phyloP scores from a whole-genome alignment of 1,140 invertebrate species.

The Hermetia illucens region DNA sequence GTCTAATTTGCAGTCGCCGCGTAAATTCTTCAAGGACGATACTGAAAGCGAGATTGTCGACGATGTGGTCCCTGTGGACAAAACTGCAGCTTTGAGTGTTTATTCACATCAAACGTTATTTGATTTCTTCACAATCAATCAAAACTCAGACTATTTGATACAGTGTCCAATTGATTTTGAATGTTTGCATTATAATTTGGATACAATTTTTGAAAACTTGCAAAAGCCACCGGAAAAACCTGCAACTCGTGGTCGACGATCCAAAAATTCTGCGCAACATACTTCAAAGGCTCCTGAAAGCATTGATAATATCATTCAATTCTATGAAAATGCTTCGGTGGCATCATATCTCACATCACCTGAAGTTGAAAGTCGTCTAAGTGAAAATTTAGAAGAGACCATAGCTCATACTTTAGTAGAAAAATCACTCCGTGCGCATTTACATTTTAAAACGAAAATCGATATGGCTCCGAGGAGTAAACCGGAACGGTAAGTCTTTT shows the following conservation, averaged over 20 bases:
- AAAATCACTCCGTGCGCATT: too few species aligned
- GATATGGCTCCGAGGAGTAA: too few species aligned
- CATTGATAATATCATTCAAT: too few species aligned
- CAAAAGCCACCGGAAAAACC: background rate
- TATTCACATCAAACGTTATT: constrained; percentile 20
- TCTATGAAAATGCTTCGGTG: constrained; percentile 22
- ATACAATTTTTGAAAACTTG: constrained; percentile 12
- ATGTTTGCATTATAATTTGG: constrained; percentile 17
- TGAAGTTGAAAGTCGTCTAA: constrained; percentile 8
- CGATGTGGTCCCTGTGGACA: too few species aligned
- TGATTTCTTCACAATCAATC: constrained; percentile 20
- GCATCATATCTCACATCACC: constrained; percentile 14
- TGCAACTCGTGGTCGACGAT: constrained; percentile 4
- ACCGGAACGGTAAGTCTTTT: too few species aligned
- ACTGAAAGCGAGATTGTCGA: too few species aligned
- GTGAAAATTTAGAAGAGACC: constrained; percentile 14
- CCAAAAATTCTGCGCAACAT: constrained; percentile 22
- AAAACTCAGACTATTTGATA: constrained; percentile 17
- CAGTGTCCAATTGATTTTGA: constrained; percentile 24
- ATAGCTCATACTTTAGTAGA: constrained; percentile 22
- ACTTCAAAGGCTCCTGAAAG: too few species aligned
- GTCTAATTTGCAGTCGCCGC: too few species aligned
- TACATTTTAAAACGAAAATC: too few species aligned
- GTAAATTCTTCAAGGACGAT: too few species aligned
- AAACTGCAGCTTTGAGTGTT: constrained; percentile 1